Evolutionary conservation across 92 coral and sea anemone species (phyloP), one percentile per base, ranked within the genome.

Genomic region (Epizoanthus fatuus): DNA sequence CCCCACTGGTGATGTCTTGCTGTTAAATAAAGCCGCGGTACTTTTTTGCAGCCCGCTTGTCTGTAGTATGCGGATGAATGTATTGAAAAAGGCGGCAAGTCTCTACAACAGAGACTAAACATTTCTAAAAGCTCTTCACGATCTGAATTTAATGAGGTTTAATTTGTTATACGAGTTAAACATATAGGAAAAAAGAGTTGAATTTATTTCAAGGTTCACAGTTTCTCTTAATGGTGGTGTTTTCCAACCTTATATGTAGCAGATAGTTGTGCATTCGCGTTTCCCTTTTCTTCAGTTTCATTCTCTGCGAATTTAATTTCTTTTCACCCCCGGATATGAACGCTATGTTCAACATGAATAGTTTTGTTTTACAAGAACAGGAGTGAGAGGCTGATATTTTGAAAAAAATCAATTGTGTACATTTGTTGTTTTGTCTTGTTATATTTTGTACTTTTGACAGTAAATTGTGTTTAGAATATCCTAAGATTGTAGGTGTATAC

Each of bases 301-400:
- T 44, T 47, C 10, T 52, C 49, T 10, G 55, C 35, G 20, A 74
- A 74, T 75, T 25, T 17, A 45, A 47, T 45, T 44, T 7, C 22
- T 60, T 76, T 60, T 58, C 14, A 70, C 70, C 81, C 29, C 81
- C 81, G 69, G 81, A 39, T 76, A 76, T 76, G 70, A 76, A 76
- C 60, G 70, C 45, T 76, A 68, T 39, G 39, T 60, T 59, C 40
- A 76, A 59, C 69, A 58, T 76, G 69, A 19, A 66, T 66, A 37
- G 72, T 66, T 44, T 66, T 37, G 40, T 38, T 66, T 66, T 66
- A 66, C 49, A 42, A 66, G 71, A 66, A 66, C 16, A 76, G 62
- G 19, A 37, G 47, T 54, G 62, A 39, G 70, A 42, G 40, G 64
- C 81, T 38, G 64, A 38, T 2, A 37, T 75, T 75, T 58, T 9